Base-by-base conservation (phyloP, 2,113 vertebrate genomes). In the Eublepharis macularius region DNA sequence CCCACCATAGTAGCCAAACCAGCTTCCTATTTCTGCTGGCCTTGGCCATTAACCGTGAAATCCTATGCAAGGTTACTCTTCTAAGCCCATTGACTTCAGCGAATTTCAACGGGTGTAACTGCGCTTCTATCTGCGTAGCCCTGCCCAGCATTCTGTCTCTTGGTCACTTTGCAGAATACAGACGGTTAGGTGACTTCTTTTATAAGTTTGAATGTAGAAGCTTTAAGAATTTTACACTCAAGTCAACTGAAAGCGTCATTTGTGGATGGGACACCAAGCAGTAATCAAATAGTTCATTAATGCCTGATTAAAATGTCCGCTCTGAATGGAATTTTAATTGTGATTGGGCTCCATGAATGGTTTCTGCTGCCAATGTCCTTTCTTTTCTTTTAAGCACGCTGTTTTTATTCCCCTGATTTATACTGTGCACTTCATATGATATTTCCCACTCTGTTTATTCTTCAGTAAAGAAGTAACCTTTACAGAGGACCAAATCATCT, bases 201-300 rank as follows among this genome's bases (percentile, higher is more conserved):
- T 47, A 9, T 39, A 43, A 51, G 47, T 7, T 16, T 49, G 21
- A 83, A 66, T 21, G 72, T 26, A 63, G 60, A 29, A 26, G 60
- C 60, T 63, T 29, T 63, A 41, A n/a, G 19, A 45, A 54, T 75
- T 34, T 75, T n/a, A 76, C n/a, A 29, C 49, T 65, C n/a, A 49
- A n/a, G 26, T 75, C 72, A 21, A 36, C 6, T 2, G 69, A 82
- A 41, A 6, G 2, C n/a, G 49, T 43, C 63, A 29, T 5, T 54
- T 29, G 2, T 12, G 32, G 32, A 29, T 4, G 45, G n/a, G 41
- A 1, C 43, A 19, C 39, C 47, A 21, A 51, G 73, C 60, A 65
- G 41, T 75, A 76, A 76, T 68, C 60, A 83, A 83, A 76, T 66
- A 66, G 51, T 84, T 66, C 60, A 76, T 51, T 66, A 76, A 76